phyloP scores from a whole-genome alignment of 2,113 vertebrate species.

The Urocolius indicus region DNA sequence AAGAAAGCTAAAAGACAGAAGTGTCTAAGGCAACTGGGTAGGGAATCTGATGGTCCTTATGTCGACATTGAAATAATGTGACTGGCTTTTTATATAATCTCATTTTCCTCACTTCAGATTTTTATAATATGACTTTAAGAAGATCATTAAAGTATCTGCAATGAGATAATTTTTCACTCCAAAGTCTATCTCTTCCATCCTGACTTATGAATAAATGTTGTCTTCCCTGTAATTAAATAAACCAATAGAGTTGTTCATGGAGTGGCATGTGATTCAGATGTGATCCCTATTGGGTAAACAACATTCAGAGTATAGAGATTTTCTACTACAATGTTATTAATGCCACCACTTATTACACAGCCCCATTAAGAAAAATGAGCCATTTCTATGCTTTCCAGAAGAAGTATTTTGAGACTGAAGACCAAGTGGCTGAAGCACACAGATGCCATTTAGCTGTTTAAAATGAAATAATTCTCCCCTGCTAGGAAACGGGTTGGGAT shows the following conservation, averaged over 20 bases:
- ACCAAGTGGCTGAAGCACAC: background rate
- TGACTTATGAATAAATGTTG: constrained; percentile 13
- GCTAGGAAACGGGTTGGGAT: background rate
- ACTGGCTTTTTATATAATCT: constrained; percentile 53
- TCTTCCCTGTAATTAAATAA: constrained; percentile 61
- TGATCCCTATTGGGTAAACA: background rate
- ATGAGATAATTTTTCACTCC: constrained; percentile 42
- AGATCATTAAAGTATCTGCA: constrained; percentile 51
- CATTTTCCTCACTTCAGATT: constrained; percentile 33
- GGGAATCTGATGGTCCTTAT: background rate
- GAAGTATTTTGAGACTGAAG: background rate
- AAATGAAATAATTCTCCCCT: background rate
- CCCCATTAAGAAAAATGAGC: background rate
- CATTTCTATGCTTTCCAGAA: background rate
- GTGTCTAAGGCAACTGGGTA: background rate
- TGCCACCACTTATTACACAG: background rate
- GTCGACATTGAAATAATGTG: constrained; percentile 34
- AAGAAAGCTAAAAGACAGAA: background rate
- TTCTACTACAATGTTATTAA: background rate
- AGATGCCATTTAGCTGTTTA: background rate
- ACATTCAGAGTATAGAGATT: background rate
- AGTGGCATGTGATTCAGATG: background rate
- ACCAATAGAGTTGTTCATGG: background rate
- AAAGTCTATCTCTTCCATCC: constrained; percentile 28
- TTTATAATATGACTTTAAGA: constrained; percentile 46